phyloP scores from a whole-genome alignment of 2,888 invertebrate genomes.

The Rambutsinella grinnellia region DNA sequence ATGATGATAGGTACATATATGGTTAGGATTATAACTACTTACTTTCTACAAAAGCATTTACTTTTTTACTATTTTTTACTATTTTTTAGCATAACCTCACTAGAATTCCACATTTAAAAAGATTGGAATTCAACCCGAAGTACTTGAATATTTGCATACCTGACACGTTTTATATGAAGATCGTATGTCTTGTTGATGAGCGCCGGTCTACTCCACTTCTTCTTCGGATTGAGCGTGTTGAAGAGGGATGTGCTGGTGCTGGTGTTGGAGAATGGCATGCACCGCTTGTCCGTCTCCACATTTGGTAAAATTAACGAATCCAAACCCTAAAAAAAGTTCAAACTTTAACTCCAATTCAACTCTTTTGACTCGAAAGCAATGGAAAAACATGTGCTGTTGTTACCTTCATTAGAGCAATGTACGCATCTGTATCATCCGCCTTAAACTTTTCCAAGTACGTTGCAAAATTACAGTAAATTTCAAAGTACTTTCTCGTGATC shows the following conservation, averaged over 20 bases:
- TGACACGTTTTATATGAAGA: constrained; percentile 58
- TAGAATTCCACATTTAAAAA: too few relatives aligned
- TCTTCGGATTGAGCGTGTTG: constrained; percentile 60
- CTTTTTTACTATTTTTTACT: too few relatives aligned
- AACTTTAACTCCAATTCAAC: not conserved
- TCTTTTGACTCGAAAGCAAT: too few relatives aligned
- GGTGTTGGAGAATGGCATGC: constrained; percentile 39
- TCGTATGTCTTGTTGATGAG: constrained; percentile 54
- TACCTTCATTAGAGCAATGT: constrained; percentile 70
- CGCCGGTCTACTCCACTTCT: constrained; percentile 60
- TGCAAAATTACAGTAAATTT: constrained; percentile 58
- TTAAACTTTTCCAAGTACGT: constrained; percentile 64
- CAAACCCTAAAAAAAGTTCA: constrained; percentile 49
- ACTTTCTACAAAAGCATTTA: not conserved
- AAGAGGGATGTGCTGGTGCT: constrained; percentile 31
- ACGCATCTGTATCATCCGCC: constrained; percentile 85
- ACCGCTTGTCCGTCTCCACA: constrained; percentile 57
- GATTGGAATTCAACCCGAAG: too few relatives aligned
- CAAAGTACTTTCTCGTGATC: constrained; percentile 58
- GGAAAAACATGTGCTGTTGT: too few relatives aligned
- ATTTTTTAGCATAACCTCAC: too few relatives aligned
- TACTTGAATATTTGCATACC: too few relatives aligned
- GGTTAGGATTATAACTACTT: not conserved
- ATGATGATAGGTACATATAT: too few relatives aligned
- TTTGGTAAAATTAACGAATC: constrained; percentile 59